phyloP scores from a whole-genome alignment of 1,140 invertebrate species.

The Drosophila oshimai region DNA sequence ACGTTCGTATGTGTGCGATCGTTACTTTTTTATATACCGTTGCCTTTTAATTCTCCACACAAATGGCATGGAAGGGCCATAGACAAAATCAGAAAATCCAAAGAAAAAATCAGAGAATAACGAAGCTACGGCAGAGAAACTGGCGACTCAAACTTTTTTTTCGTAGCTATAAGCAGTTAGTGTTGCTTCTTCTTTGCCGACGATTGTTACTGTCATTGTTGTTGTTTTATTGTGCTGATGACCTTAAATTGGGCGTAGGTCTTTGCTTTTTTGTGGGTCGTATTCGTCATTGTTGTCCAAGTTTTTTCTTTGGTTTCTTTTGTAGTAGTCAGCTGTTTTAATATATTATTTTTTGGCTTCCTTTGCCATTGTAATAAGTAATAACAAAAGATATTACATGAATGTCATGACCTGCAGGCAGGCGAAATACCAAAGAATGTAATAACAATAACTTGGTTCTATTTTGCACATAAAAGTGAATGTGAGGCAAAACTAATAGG shows the following conservation, averaged over 20 bases:
- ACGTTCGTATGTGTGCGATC: constrained; percentile 19
- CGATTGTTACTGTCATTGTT: constrained; percentile 26
- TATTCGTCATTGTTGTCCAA: constrained; percentile 56
- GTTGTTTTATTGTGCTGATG: constrained; percentile 77
- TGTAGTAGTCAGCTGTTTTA: constrained; percentile 42
- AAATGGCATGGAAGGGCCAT: constrained; percentile 59
- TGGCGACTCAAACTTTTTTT: constrained; percentile 56
- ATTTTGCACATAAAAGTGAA: constrained; percentile 43
- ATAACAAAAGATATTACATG: constrained; percentile 57
- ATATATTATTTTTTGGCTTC: constrained; percentile 10
- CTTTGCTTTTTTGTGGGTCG: constrained; percentile 45
- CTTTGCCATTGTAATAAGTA: constrained; percentile 66
- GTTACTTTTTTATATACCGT: constrained; percentile 69
- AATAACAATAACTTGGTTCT: constrained; percentile 32
- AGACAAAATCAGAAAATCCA: constrained; percentile 35
- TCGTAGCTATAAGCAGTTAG: constrained; percentile 27
- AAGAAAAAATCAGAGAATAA: constrained; percentile 37
- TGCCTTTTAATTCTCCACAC: constrained; percentile 63
- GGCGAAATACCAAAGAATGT: constrained; percentile 28
- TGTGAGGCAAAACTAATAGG: constrained; percentile 34
- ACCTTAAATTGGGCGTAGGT: constrained; percentile 81
- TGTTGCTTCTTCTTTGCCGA: constrained; percentile 31
- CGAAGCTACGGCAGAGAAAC: constrained; percentile 52
- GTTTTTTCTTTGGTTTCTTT: constrained; percentile 47
- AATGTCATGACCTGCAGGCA: constrained; percentile 65